A percentile compares a stretch with the other conserved stretches of the same genome.
phyloP scores from a whole-genome alignment of 2,113 vertebrate species.

The Xenopus borealis region DNA sequence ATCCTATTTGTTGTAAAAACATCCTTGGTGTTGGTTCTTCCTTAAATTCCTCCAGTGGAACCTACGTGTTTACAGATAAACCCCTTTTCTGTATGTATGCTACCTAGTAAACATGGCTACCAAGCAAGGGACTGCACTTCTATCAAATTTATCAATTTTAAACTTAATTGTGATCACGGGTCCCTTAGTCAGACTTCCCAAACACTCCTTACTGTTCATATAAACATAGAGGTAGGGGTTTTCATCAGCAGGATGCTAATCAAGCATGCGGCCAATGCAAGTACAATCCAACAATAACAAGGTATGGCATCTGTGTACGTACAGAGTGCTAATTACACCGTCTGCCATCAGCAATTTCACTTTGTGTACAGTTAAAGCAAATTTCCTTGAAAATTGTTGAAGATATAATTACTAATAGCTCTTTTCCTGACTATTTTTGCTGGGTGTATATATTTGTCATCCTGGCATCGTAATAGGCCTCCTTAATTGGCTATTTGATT shows the following conservation, averaged over 20 bases:
- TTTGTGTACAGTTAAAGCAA: slow-evolving; percentile 16
- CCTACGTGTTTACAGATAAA: too few relatives aligned
- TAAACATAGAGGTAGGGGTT: neutral
- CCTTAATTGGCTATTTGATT: slow-evolving; percentile 25
- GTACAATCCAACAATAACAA: slow-evolving; percentile 14
- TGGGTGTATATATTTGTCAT: slow-evolving; percentile 25
- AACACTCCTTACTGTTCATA: neutral
- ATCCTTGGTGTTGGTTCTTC: too few relatives aligned
- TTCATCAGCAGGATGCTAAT: slow-evolving; percentile 2
- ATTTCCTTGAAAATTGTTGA: slow-evolving; percentile 20
- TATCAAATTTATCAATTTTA: neutral
- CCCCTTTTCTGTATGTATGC: too few relatives aligned
- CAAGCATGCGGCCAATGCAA: slow-evolving; percentile 5
- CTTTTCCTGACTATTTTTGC: slow-evolving; percentile 30
- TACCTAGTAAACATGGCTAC: too few relatives aligned
- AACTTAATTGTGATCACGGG: neutral
- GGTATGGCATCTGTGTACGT: neutral
- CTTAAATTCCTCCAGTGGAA: too few relatives aligned
- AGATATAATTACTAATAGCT: slow-evolving; percentile 35
- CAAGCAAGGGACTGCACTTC: too few relatives aligned
- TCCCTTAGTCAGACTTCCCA: neutral
- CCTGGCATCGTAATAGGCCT: slow-evolving; percentile 26
- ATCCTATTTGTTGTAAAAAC: too few relatives aligned
- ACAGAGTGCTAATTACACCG: slow-evolving; percentile 14
- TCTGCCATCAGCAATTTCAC: slow-evolving; percentile 18